Conservation (phyloP, 1,140 invertebrate species). For the Periplaneta americana region DNA sequence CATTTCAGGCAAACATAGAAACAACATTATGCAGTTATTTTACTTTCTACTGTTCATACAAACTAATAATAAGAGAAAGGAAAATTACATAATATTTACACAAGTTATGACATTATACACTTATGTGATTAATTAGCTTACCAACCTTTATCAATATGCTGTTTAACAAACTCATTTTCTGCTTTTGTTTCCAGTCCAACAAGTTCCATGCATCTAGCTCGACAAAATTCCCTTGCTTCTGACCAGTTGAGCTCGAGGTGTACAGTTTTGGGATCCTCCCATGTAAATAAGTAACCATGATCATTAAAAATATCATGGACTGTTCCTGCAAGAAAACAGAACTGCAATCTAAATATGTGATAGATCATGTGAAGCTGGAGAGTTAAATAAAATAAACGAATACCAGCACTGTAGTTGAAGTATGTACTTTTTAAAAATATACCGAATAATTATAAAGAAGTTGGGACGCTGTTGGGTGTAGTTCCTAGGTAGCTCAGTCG, state of each 20-base stretch:
- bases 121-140: no score
- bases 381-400: neutral
- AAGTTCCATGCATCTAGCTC: slow-evolving; percentile 31
- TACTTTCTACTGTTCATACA: no score
- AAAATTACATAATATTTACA: no score
- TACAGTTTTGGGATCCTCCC: slow-evolving; percentile 24
- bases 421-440: no score
- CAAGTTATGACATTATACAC: no score
- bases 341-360: neutral
- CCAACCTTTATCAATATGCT: slow-evolving; percentile 12
- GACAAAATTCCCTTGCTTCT: slow-evolving; percentile 29
- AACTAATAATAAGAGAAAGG: no score
- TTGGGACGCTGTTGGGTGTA: no score
- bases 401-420: no score
- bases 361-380: neutral
- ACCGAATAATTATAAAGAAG: no score
- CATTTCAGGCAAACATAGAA: no score
- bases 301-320: slow-evolving; percentile 19
- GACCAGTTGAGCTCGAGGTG: slow-evolving; percentile 26
- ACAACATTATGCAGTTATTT: no score
- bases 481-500: no score
- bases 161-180: slow-evolving; percentile 26
- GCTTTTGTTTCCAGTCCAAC: slow-evolving; percentile 27
- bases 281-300: slow-evolving; percentile 27
- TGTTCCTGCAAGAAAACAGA: slow-evolving; percentile 14